Percentiles rank a stretch among this genome's conserved stretches.
Conservation (phyloP, 2,797 vertebrate species). For the Sebastiscus tertius region DNA sequence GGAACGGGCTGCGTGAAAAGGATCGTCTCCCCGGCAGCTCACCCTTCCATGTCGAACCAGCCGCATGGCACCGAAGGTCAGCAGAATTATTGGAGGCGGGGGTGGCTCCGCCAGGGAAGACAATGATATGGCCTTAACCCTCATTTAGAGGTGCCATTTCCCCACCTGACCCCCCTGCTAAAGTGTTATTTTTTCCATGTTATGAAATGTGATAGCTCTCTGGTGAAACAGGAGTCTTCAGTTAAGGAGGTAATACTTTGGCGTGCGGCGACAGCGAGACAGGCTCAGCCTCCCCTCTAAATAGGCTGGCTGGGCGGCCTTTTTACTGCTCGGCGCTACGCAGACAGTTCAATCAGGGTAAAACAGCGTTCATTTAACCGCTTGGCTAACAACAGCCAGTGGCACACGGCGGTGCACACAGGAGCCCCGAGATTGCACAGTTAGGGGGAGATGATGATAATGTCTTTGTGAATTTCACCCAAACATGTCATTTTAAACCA, state of each 20-base stretch:
- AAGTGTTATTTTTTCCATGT: conserved; percentile 87
- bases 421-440: conserved; percentile 78
- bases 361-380: conserved; percentile 80
- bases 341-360: conserved; percentile 83
- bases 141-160: conserved; percentile 87
- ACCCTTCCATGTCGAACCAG: conserved; percentile 86
- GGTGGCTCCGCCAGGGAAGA: conserved; percentile 85
- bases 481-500: conserved; percentile 81
- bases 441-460: conserved; percentile 78
- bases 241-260: conserved; percentile 80
- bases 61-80: conserved; percentile 86
- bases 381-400: conserved; percentile 72
- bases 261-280: conserved; percentile 69
- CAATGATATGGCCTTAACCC: conserved; percentile 89
- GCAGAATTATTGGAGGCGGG: conserved; percentile 88
- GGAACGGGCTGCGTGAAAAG: conserved; percentile 83
- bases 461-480: conserved; percentile 83
- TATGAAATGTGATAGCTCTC: conserved; percentile 85
- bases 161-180: conserved; percentile 86
- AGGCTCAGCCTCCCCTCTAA: conserved; percentile 72
- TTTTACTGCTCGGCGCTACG: conserved; percentile 46
- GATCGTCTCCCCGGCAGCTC: conserved; percentile 84
- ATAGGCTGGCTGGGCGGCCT: conserved; percentile 72
- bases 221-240: conserved; percentile 79
- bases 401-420: conserved; percentile 55